Evolutionary conservation across 2,888 invertebrate genomes (phyloP).

Genomic region (Diaphora mendica): DNA sequence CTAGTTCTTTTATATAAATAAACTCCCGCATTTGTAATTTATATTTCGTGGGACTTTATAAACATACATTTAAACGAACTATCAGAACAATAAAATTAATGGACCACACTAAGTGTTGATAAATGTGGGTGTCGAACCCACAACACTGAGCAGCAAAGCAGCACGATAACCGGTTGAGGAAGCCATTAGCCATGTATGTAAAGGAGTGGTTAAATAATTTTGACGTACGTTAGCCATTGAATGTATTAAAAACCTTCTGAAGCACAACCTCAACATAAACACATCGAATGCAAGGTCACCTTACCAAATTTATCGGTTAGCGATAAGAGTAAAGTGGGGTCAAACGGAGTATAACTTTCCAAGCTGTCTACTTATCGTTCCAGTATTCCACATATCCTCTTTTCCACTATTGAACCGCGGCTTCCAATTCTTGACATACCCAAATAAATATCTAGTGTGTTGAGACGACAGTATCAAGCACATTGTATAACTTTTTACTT

Average conservation of each 20-base stretch:
- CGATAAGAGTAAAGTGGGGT: conserved; percentile 29
- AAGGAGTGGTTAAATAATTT: no score
- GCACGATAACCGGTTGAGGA: no score
- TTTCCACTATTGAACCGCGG: not conserved
- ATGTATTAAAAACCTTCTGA: no score
- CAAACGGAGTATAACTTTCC: conserved; percentile 34
- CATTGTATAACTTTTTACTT: not conserved
- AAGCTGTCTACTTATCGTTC: not conserved
- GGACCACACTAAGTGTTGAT: no score
- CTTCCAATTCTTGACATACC: not conserved
- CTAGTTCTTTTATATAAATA: not conserved
- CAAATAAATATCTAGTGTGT: not conserved
- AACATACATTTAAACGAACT: no score
- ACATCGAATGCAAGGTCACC: conserved; percentile 5
- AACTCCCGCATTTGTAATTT: not conserved
- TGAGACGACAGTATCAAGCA: not conserved
- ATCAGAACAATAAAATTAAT: no score
- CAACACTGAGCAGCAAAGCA: no score
- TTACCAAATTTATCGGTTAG: conserved; percentile 23
- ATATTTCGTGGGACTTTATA: no score
- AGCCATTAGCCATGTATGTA: no score
- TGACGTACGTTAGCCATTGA: no score
- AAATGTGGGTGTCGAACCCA: no score
- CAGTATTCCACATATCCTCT: not conserved
- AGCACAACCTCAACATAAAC: not conserved